A percentile compares a stretch with the other conserved stretches of the same genome.
These are phyloP conservation scores for Pelochelys cantorii DNA, from an alignment of 2,797 vertebrate species.

Conservation along the genomic window DNA sequence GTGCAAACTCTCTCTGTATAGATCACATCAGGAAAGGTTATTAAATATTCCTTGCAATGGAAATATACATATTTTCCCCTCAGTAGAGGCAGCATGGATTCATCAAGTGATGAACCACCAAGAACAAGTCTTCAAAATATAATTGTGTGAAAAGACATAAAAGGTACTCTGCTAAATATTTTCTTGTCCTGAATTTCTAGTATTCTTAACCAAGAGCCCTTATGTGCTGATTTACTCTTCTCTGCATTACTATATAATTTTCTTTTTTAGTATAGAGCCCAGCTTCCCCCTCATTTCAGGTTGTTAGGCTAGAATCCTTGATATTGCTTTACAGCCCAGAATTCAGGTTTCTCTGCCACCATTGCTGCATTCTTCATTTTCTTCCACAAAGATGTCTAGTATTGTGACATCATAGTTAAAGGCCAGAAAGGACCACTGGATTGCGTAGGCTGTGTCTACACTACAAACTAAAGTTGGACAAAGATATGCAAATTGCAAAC, in stretches of 20 bases:
- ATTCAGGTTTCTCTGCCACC: neutral
- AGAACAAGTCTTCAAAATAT: neutral
- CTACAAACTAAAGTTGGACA: too few species aligned
- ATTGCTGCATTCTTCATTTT: neutral
- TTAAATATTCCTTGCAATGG: neutral
- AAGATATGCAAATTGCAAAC: too few species aligned
- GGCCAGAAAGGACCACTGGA: neutral
- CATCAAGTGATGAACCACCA: neutral
- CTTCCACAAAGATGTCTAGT: neutral
- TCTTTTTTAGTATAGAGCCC: neutral
- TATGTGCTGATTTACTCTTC: fast-evolving
- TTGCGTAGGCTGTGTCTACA: neutral
- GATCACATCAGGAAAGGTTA: neutral
- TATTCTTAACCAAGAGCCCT: neutral
- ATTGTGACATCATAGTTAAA: neutral
- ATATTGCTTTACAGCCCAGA: neutral
- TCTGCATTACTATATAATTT: neutral
- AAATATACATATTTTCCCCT: neutral
- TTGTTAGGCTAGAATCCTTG: neutral
- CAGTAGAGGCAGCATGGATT: neutral
- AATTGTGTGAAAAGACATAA: neutral
- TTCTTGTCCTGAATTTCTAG: neutral
- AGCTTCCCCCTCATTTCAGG: neutral
- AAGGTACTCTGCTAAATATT: neutral
- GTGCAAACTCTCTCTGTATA: neutral